Percentiles rank a stretch among this genome's conserved stretches.
phyloP scores from a whole-genome alignment of 2,888 invertebrate genomes.

The Abrostola triplasia region DNA sequence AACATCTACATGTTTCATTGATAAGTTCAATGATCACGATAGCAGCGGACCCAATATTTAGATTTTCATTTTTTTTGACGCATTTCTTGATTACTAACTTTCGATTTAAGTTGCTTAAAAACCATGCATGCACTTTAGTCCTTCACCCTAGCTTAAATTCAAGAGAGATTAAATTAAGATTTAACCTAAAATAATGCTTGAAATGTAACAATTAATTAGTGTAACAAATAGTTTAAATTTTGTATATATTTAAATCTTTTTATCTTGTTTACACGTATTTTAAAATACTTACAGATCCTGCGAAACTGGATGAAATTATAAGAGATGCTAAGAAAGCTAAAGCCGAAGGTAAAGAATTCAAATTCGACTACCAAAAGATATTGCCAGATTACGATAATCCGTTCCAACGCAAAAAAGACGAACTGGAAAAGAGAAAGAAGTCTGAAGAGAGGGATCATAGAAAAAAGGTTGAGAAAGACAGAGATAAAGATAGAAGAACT shows the following conservation, averaged over 20 bases:
- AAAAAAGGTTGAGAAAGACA: constrained; percentile 37
- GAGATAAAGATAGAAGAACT: constrained; percentile 43
- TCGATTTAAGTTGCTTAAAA: background rate
- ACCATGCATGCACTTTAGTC: background rate
- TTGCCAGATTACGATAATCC: constrained; percentile 83
- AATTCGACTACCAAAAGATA: constrained; percentile 82
- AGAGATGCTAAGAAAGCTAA: constrained; percentile 81
- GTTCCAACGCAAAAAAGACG: constrained; percentile 78
- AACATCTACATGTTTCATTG: too few relatives aligned
- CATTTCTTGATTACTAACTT: too few relatives aligned
- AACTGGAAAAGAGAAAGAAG: constrained; percentile 52
- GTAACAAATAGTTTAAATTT: too few relatives aligned
- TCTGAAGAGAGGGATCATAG: constrained; percentile 54
- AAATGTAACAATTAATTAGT: too few relatives aligned
- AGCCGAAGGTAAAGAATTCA: constrained; percentile 79
- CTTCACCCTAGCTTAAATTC: background rate
- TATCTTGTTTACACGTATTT: background rate
- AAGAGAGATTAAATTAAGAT: background rate
- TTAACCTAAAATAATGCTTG: too few relatives aligned
- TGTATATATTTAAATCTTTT: too few relatives aligned
- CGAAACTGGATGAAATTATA: constrained; percentile 81
- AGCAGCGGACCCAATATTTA: too few relatives aligned
- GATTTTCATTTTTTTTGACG: too few relatives aligned
- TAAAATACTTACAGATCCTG: constrained; percentile 65
- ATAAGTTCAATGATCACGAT: too few relatives aligned